Base-by-base conservation (phyloP, 2,888 invertebrate species). In the Creontiades dilutus region DNA sequence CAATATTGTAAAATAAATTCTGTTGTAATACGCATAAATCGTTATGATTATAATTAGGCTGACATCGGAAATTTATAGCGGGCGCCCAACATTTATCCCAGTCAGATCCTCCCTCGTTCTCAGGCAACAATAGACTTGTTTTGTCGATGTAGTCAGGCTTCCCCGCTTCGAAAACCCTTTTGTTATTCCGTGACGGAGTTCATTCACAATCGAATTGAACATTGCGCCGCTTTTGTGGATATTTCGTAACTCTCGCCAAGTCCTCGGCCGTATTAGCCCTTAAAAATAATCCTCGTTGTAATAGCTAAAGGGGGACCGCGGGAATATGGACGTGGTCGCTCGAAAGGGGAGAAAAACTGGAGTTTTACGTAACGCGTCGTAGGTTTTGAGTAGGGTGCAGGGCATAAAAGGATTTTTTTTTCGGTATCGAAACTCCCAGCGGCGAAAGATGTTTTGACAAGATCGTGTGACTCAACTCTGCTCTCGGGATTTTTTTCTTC, bases 161-260 rank as follows among this genome's bases (percentile, higher is more conserved):
- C n/a, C 0, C 23, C 57, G n/a, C 68, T 48, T 48, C 61, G 4
- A 23, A 68, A 7, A 2, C 68, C 9, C 68, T 23, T 68, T 68
- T 68, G 68, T 68, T 19, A 23, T 23, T 68, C 68, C 23, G 68
- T 68, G n/a, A 68, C 68, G 68, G 68, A 68, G 11, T 23, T 68
- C 68, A 68, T 19, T 68, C 68, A 27, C 23, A 68, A 68, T 68
- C 23, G 23, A 23, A 68, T 68, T 4, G 23, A 68, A 68, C n/a
- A 19, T 13, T 12, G 12, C 23, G 57, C 27, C n/a, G 68, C 19
- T 68, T 37, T 68, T 68, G 68, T 68, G 23, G 68, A 68, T 68
- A 68, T 68, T 68, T 68, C 68, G 23, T 27, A 68, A 68, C 68
- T 57, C 57, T n/a, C n/a, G n/a, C 52, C 52, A 52, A 52, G 52